phyloP scores from a whole-genome alignment of 2,888 invertebrate genomes.

The Athripsodes cinereus region DNA sequence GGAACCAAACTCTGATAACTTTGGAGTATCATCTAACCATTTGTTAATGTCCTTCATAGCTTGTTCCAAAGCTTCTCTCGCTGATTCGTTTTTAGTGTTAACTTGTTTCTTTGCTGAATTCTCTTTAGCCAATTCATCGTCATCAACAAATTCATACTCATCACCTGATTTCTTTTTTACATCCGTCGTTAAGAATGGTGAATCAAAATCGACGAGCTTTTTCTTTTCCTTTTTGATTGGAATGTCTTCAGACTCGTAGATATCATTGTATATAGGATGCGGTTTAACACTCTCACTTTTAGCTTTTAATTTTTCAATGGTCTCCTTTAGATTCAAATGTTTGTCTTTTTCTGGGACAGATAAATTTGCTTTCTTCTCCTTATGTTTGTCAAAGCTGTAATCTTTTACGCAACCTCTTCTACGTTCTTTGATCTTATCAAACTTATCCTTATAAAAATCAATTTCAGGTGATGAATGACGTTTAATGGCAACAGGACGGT shows the following conservation, averaged over 20 bases:
- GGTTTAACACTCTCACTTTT: slow-evolving; percentile 52
- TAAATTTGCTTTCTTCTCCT: slow-evolving; percentile 40
- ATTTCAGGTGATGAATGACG: slow-evolving; percentile 35
- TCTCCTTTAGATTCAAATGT: slow-evolving; percentile 49
- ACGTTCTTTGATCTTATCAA: slow-evolving; percentile 57
- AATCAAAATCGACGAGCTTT: slow-evolving; percentile 17
- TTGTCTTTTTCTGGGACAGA: slow-evolving; percentile 44
- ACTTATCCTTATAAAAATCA: slow-evolving; percentile 52
- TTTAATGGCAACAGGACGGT: slow-evolving; percentile 11
- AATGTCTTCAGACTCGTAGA: slow-evolving; percentile 33
- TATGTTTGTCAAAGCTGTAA: slow-evolving; percentile 44
- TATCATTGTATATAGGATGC: slow-evolving; percentile 35
- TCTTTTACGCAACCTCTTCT: slow-evolving; percentile 48
- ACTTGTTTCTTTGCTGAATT: slow-evolving; percentile 29
- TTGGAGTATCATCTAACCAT: slow-evolving; percentile 81
- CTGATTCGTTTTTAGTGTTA: slow-evolving; percentile 49
- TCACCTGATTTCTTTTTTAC: slow-evolving; percentile 33
- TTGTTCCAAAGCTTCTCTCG: slow-evolving; percentile 53
- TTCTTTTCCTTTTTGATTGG: slow-evolving; percentile 26
- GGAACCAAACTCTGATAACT: slow-evolving; percentile 68
- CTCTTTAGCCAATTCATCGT: slow-evolving; percentile 30
- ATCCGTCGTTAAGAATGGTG: slow-evolving; percentile 31
- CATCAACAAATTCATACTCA: slow-evolving; percentile 29
- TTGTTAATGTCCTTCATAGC: slow-evolving; percentile 82
- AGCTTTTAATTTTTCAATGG: slow-evolving; percentile 59